These are phyloP conservation scores for Tauraco erythrolophus DNA, from an alignment of 2,113 vertebrate genomes.

Conservation along the genomic window DNA sequence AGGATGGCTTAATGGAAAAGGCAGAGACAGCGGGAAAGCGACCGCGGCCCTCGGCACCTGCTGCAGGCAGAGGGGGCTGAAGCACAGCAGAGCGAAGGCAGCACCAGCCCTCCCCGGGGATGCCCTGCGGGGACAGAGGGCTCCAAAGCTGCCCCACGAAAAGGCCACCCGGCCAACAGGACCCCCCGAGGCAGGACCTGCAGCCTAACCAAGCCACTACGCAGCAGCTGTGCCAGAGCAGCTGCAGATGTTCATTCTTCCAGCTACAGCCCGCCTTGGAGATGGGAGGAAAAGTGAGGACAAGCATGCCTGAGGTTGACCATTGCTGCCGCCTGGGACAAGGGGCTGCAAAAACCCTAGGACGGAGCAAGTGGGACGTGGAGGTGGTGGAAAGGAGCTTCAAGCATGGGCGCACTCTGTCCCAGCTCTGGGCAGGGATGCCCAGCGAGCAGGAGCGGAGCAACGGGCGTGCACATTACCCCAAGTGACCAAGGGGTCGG, in stretches of 20 bases:
- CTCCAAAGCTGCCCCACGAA: neutral
- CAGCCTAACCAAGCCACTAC: neutral
- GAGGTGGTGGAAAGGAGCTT: neutral
- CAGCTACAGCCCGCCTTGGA: accelerated
- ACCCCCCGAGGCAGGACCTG: neutral
- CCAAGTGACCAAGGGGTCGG: accelerated
- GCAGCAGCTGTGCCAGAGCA: neutral
- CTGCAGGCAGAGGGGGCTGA: neutral
- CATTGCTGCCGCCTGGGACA: accelerated
- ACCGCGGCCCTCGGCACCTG: accelerated
- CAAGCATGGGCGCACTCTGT: accelerated
- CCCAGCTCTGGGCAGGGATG: neutral
- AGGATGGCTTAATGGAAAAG: neutral
- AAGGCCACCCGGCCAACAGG: accelerated
- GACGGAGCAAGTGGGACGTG: neutral
- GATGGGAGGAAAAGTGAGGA: neutral
- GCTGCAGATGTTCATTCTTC: neutral
- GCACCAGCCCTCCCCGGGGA: neutral
- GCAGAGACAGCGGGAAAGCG: neutral
- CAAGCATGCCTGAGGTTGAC: neutral
- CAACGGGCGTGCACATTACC: accelerated
- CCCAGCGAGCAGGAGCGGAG: neutral
- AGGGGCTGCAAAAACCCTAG: neutral
- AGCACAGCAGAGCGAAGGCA: neutral
- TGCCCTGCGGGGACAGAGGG: accelerated